Conservation (phyloP, 2,888 invertebrate genomes). For the Plebejus melissa region DNA sequence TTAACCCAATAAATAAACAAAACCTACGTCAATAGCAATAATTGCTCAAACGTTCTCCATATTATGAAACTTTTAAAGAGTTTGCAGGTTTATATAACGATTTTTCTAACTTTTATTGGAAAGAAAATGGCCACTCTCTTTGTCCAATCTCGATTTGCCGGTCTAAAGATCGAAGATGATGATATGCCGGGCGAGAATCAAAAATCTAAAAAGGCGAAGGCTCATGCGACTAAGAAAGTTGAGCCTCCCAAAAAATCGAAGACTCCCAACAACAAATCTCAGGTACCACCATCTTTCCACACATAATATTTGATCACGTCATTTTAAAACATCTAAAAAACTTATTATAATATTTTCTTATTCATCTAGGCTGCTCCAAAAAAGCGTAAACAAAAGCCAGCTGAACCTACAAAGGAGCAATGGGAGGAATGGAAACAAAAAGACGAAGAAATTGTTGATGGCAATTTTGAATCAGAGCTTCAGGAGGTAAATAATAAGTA, state of each 20-base stretch:
- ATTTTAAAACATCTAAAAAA: neutral
- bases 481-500: conserved; percentile 77
- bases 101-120: conserved; percentile 28
- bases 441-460: conserved; percentile 82
- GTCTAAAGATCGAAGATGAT: conserved; percentile 86
- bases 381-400: conserved; percentile 71
- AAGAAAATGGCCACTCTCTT: conserved; percentile 81
- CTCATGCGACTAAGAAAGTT: conserved; percentile 50
- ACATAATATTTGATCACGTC: neutral
- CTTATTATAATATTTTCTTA: conserved; percentile 10
- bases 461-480: conserved; percentile 77
- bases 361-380: conserved; percentile 47
- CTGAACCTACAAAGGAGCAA: conserved; percentile 72
- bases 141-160: conserved; percentile 86
- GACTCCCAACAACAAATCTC: conserved; percentile 48
- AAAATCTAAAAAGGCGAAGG: conserved; percentile 65
- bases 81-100: conserved; percentile 4
- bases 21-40: neutral
- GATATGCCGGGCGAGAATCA: conserved; percentile 64
- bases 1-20: neutral
- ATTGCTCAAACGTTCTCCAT: conserved; percentile 5
- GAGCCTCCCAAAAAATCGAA: conserved; percentile 61
- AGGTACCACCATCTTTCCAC: conserved; percentile 41
- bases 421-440: conserved; percentile 88
- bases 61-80: conserved; percentile 16